Percentiles rank a stretch among this genome's conserved stretches.
These are phyloP conservation scores for Thymelicus sylvestris DNA, from an alignment of 2,888 invertebrate species.

Conservation along the genomic window DNA sequence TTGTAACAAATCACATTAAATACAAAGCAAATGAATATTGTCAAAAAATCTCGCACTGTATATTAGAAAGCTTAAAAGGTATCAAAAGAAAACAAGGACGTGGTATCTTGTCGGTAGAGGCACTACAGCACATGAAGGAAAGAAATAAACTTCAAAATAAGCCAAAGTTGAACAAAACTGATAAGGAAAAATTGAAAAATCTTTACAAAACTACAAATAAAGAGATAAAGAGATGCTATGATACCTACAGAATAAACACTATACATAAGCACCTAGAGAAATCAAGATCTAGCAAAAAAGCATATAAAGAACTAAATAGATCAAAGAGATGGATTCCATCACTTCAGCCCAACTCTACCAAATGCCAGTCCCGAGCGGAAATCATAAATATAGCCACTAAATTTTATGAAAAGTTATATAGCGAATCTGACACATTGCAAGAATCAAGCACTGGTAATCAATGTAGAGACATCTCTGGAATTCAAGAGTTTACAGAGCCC, in stretches of 20 bases:
- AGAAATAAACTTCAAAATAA: slow-evolving; percentile 41
- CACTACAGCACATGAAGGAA: slow-evolving; percentile 41
- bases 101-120: no score
- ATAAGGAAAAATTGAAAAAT: slow-evolving; percentile 40
- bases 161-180: slow-evolving; percentile 30
- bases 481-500: no score
- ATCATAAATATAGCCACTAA: slow-evolving; percentile 12
- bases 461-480: no score
- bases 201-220: slow-evolving; percentile 42
- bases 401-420: no score
- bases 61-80: no score
- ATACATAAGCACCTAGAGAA: slow-evolving; percentile 38
- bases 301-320: slow-evolving; percentile 36
- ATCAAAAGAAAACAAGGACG: no score
- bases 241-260: slow-evolving; percentile 36
- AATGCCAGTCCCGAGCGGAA: slow-evolving; percentile 33
- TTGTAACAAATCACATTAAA: no score
- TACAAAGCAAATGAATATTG: no score
- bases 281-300: slow-evolving; percentile 39
- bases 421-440: no score
- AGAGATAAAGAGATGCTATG: slow-evolving; percentile 40
- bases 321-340: slow-evolving; percentile 37
- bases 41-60: no score
- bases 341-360: slow-evolving; percentile 26
- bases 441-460: no score